Evolutionary conservation across 1,140 invertebrate genomes (phyloP), one percentile per base, ranked within the genome.

Genomic region (Venturia canescens): DNA sequence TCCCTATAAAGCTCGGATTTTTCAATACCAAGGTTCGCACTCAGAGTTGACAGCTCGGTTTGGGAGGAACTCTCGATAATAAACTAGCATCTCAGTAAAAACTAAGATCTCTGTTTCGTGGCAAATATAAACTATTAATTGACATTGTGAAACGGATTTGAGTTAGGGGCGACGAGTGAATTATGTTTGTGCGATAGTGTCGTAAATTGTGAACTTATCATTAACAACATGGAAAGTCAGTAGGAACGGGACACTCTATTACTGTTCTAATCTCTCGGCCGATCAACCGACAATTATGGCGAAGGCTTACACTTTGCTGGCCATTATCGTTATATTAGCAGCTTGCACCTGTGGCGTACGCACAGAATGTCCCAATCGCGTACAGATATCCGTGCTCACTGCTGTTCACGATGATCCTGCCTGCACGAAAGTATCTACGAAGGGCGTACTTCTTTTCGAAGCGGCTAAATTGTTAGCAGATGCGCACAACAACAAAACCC

Each of bases 21-120:
- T 87, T 90, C 86, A 90, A 87, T 89, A 89, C 83, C 89, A 90
- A 87, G 87, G 85, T 89, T 82, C 81, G 84, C 83, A 89, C 84
- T 86, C 70, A 53, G 26, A 71, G 50, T 48, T 18, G 78, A 77
- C 57, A 34, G 11, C 53, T 76, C 72, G n/a, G 23, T 34, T 18
- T 26, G 72, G 60, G 21, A 60, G 72, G 53, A 63, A 60, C 50
- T 34, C 48, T 29, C 21, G 9, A 18, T 21, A 29, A 38, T 18
- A 29, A 44, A 26, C 1, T 50, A 29, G n/a, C 4, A 34, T 38
- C 5, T 5, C 26, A 29, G n/a, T 44, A 7, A 15, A 44, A 7
- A 44, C 38, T 7, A 7, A 44, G 38, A 53, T n/a, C 50, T 0
- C 18, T 4, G 29, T 18, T 2, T 5, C 9, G 31, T 15, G 60